Evolutionary conservation across 2,113 vertebrate species (phyloP).

Genomic region (Thryonomys swinderianus): DNA sequence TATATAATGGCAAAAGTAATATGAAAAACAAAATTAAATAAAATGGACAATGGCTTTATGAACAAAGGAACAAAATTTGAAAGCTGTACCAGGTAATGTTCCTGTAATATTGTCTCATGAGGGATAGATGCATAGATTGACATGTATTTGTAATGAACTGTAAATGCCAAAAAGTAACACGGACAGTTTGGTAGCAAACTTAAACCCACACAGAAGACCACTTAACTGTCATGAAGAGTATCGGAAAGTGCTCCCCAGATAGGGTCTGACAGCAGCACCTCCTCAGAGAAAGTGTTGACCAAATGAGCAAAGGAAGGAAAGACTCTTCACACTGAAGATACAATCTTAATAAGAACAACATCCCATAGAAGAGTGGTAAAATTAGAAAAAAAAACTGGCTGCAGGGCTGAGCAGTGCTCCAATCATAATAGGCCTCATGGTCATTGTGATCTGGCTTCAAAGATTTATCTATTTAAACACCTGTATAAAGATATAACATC

Average conservation of each 20-base stretch:
- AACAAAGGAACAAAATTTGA: neutral
- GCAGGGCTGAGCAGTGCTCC: neutral
- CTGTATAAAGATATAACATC: neutral
- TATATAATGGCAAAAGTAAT: neutral
- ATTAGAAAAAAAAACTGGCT: neutral
- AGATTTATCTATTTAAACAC: neutral
- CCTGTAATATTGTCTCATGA: neutral
- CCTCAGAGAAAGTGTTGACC: neutral
- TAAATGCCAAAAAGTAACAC: neutral
- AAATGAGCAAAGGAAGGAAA: neutral
- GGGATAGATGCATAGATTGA: neutral
- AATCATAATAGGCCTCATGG: neutral
- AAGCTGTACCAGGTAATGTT: neutral
- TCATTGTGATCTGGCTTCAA: neutral
- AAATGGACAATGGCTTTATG: neutral
- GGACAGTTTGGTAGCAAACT: neutral
- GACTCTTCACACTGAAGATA: neutral
- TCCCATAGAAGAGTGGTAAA: neutral
- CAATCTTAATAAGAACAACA: neutral
- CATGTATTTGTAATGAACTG: neutral
- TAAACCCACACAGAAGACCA: neutral
- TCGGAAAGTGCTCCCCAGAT: neutral
- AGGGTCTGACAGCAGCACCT: fast-evolving
- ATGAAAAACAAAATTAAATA: neutral
- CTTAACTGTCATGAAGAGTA: neutral